Percentiles rank a stretch among this genome's conserved stretches.
phyloP scores from a whole-genome alignment of 2,797 vertebrate species.

The Phrynocephalus guinanensis region DNA sequence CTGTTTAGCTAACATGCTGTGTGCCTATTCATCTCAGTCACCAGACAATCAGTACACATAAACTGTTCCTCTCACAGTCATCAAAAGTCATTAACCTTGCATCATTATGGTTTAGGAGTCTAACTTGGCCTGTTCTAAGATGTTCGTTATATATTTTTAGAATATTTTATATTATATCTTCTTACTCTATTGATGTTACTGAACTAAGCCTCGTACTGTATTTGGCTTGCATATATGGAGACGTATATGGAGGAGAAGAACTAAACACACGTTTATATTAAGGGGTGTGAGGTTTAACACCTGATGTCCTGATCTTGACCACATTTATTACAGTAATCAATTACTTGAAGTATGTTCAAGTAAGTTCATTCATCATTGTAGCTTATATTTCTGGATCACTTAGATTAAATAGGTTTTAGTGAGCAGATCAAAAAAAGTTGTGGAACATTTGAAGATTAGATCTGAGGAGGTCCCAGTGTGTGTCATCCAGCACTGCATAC shows the following conservation, averaged over 20 bases:
- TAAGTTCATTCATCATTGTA: neutral
- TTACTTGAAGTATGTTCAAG: neutral
- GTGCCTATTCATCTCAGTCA: slow-evolving; percentile 2
- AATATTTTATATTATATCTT: neutral
- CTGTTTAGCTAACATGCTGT: neutral
- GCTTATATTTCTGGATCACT: neutral
- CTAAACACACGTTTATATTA: neutral
- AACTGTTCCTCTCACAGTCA: neutral
- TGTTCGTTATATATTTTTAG: neutral
- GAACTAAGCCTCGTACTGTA: neutral
- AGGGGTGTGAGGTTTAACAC: neutral
- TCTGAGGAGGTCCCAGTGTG: slow-evolving; percentile 58
- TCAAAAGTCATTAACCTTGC: neutral
- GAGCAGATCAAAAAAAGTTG: neutral
- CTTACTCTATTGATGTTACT: neutral
- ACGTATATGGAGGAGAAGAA: neutral
- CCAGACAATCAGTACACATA: neutral
- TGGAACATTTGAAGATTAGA: slow-evolving; percentile 44
- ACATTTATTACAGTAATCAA: slow-evolving; percentile 15
- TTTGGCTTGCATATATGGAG: neutral
- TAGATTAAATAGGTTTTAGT: slow-evolving; percentile 17
- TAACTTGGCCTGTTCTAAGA: neutral
- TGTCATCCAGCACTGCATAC: slow-evolving; percentile 60
- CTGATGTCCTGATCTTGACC: neutral
- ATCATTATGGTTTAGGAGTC: neutral